These are phyloP conservation scores for Phymastichus coffea DNA, from an alignment of 1,140 invertebrate genomes.

Conservation along the genomic window DNA sequence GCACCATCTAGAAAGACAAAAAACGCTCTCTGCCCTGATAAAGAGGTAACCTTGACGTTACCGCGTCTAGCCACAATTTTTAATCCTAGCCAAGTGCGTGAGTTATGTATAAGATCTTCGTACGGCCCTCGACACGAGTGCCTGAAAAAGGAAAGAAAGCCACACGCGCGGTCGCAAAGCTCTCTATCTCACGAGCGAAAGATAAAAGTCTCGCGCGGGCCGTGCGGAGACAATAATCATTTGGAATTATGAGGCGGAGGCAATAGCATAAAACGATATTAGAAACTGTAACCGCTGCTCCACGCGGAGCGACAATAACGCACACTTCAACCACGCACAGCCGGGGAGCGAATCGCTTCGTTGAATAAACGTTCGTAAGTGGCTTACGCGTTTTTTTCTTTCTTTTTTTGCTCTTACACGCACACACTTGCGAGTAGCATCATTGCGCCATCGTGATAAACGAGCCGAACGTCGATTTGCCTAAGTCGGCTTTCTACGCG, in stretches of 20 bases:
- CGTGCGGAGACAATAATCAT: no score
- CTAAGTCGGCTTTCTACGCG: conserved; percentile 12
- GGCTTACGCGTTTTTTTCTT: conserved; percentile 4
- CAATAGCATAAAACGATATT: conserved; percentile 4
- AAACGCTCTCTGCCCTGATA: neutral
- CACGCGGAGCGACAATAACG: neutral
- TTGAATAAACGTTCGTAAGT: conserved; percentile 10
- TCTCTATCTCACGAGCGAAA: no score
- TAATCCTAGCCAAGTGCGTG: no score
- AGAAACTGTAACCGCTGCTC: conserved; percentile 11
- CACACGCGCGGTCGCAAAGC: no score
- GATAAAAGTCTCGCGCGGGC: no score
- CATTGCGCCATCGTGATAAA: neutral
- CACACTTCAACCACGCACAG: neutral
- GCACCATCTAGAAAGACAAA: neutral
- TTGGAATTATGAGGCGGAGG: neutral
- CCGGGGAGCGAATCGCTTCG: no score
- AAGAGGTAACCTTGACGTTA: no score
- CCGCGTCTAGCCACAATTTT: no score
- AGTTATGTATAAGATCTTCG: no score
- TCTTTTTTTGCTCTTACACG: neutral
- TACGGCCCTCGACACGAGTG: no score
- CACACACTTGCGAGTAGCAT: neutral
- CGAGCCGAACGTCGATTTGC: conserved; percentile 13
- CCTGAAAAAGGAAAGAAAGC: no score